phyloP scores from a whole-genome alignment of 2,888 invertebrate species.

The Pristionchus fissidentatus region DNA sequence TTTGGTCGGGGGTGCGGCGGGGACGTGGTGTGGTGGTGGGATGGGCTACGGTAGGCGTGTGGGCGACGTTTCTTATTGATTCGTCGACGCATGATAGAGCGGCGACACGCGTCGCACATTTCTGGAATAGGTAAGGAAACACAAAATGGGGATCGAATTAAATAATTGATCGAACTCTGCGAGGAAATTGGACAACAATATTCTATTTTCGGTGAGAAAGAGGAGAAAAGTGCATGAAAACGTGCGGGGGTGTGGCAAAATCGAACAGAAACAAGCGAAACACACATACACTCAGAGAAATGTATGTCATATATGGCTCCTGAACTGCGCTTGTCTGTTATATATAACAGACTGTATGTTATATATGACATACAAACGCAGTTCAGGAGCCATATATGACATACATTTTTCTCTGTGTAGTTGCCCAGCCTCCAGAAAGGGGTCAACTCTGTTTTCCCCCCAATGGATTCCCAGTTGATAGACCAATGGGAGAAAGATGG shows the following conservation, averaged over 20 bases:
- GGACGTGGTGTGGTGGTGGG: neutral
- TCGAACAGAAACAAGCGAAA: neutral
- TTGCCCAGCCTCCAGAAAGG: no score
- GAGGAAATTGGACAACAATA: neutral
- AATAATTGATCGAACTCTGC: neutral
- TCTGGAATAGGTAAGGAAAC: neutral
- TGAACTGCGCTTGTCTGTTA: no score
- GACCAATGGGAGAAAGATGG: no score
- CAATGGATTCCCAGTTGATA: no score
- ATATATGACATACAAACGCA: no score
- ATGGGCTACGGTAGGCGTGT: slow-evolving; percentile 17
- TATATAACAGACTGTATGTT: no score
- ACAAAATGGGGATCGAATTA: neutral
- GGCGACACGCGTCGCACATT: slow-evolving; percentile 37
- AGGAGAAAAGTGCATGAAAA: neutral
- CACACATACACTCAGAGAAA: no score
- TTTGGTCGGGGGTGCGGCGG: neutral
- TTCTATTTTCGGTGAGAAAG: neutral
- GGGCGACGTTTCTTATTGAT: neutral
- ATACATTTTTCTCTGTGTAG: no score
- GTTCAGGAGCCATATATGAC: no score
- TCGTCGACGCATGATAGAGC: slow-evolving; percentile 20
- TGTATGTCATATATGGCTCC: no score
- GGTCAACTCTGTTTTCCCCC: no score
- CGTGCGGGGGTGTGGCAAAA: no score